phyloP scores from a whole-genome alignment of 2,797 vertebrate genomes.

The Chelon auratus region DNA sequence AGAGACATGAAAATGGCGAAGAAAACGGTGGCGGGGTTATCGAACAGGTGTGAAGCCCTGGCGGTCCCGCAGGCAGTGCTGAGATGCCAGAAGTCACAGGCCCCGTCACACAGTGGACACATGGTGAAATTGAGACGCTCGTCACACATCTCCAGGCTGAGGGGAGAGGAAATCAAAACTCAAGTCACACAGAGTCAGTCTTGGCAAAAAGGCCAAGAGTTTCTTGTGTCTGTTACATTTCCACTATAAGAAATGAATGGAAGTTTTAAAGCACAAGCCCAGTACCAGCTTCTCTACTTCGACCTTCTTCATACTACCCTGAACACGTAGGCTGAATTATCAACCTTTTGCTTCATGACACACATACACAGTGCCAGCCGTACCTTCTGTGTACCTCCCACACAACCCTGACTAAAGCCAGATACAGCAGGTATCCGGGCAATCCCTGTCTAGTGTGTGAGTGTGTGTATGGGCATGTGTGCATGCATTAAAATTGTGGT shows the following conservation, averaged over 20 bases:
- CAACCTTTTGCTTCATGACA: slow-evolving; percentile 49
- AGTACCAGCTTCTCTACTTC: slow-evolving; percentile 49
- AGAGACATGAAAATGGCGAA: slow-evolving; percentile 98
- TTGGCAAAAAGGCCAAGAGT: not conserved
- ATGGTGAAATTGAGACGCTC: slow-evolving; percentile 93
- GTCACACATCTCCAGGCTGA: slow-evolving; percentile 96
- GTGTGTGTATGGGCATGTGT: not conserved
- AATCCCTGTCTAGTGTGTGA: slow-evolving; percentile 61
- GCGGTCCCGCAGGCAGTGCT: slow-evolving; percentile 94
- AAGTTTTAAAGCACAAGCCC: slow-evolving; percentile 41
- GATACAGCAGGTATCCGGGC: slow-evolving; percentile 68
- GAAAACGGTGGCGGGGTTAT: slow-evolving; percentile 97
- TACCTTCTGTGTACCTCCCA: slow-evolving; percentile 69
- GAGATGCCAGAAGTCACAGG: slow-evolving; percentile 96
- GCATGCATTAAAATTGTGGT: slow-evolving; percentile 19
- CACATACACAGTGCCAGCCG: slow-evolving; percentile 52
- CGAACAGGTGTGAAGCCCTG: slow-evolving; percentile 95
- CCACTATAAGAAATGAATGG: slow-evolving; percentile 52
- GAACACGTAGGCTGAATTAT: slow-evolving; percentile 57
- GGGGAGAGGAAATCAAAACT: not conserved
- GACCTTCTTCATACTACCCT: slow-evolving; percentile 48
- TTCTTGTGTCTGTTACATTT: slow-evolving; percentile 21
- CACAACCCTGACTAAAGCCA: slow-evolving; percentile 66
- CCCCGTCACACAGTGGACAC: slow-evolving; percentile 96
- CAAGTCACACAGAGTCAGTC: not conserved